A percentile compares a stretch with the other conserved stretches of the same genome.
These are phyloP conservation scores for Rhynchotus rufescens DNA, from an alignment of 2,797 vertebrate species.

Conservation along the genomic window DNA sequence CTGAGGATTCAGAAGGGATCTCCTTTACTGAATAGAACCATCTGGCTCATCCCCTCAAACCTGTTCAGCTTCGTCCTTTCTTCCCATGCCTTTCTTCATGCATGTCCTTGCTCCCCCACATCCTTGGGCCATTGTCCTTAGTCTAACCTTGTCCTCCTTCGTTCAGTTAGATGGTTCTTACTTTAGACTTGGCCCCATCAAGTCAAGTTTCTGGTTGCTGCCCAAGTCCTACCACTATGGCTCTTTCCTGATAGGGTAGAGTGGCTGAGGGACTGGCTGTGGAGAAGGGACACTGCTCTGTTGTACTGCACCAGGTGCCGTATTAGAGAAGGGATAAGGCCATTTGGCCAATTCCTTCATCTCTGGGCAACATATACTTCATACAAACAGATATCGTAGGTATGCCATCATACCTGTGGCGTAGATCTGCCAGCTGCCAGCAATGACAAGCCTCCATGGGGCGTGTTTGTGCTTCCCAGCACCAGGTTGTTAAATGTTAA, in stretches of 20 bases:
- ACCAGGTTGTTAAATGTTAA: neutral
- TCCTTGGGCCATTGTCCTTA: neutral
- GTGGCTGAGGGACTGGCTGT: neutral
- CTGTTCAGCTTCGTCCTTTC: too few species aligned
- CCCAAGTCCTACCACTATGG: too few species aligned
- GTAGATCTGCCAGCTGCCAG: neutral
- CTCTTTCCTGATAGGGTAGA: too few species aligned
- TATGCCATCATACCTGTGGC: neutral
- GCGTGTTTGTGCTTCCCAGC: neutral
- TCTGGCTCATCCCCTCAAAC: neutral
- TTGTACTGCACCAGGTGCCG: too few species aligned
- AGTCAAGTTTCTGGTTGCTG: too few species aligned
- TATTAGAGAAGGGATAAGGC: neutral
- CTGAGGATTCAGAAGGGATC: neutral
- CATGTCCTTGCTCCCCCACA: neutral
- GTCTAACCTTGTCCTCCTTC: too few species aligned
- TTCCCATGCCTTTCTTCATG: neutral
- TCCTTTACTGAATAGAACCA: neutral
- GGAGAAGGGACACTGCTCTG: neutral
- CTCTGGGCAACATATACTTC: neutral
- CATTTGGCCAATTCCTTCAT: neutral
- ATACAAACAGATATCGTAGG: fast-evolving
- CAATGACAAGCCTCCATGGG: neutral
- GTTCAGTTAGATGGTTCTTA: too few species aligned
- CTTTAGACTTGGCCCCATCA: too few species aligned